Evolutionary conservation across 2,113 vertebrate species (phyloP).

Genomic region (Bucco capensis): DNA sequence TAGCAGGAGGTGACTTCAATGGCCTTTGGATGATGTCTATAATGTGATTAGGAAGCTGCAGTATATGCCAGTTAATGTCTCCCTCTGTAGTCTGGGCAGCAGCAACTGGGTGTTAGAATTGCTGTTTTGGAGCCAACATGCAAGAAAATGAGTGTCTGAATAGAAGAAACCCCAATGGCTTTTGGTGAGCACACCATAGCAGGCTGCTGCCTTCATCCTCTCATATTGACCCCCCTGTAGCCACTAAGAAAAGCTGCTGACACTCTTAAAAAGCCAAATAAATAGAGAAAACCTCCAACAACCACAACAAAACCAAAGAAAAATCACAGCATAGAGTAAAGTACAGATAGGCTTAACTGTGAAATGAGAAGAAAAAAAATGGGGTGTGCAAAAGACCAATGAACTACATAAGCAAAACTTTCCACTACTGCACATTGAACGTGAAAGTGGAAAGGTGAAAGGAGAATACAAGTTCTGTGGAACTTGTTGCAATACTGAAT

Average conservation of each 20-base stretch:
- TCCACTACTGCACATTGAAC: background rate
- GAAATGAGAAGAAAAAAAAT: background rate
- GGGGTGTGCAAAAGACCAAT: background rate
- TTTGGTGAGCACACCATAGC: accelerated
- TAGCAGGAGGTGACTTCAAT: background rate
- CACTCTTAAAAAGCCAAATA: background rate
- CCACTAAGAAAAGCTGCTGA: background rate
- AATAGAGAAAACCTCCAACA: background rate
- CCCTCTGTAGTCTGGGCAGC: background rate
- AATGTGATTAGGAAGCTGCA: background rate
- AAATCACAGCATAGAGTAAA: background rate
- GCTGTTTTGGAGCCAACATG: background rate
- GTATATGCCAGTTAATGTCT: background rate
- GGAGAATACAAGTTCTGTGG: background rate
- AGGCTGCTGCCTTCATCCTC: background rate
- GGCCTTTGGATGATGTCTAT: background rate
- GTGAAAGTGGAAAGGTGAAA: background rate
- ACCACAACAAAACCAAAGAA: background rate
- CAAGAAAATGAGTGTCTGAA: background rate
- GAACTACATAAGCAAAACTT: background rate
- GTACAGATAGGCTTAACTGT: background rate
- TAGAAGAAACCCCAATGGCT: background rate
- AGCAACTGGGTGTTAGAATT: background rate
- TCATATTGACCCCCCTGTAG: background rate
- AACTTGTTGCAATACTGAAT: background rate